Percentiles rank a stretch among this genome's conserved stretches.
Evolutionary conservation across 1,140 invertebrate species (phyloP).

Genomic region (Ladona fulva): DNA sequence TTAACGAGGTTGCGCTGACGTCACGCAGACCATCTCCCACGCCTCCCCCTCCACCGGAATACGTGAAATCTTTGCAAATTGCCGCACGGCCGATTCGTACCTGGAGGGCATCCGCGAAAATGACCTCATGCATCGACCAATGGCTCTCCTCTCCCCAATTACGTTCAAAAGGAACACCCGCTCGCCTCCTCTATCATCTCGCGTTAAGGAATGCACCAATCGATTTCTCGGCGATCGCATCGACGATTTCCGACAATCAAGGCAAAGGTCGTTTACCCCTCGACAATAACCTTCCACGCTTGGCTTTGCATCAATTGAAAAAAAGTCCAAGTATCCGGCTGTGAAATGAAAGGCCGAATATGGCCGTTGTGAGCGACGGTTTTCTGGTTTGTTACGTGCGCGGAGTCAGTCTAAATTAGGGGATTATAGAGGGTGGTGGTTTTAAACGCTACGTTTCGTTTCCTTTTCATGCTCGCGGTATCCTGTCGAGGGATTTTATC

Average conservation of each 20-base stretch:
- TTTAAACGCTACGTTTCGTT: too few relatives aligned
- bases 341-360: background rate
- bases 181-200: constrained; percentile 1
- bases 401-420: too few relatives aligned
- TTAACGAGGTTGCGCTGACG: background rate
- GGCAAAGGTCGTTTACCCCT: background rate
- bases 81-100: background rate
- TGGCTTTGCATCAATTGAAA: constrained; percentile 1
- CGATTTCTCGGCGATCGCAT: background rate
- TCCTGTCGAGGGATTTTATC: too few relatives aligned
- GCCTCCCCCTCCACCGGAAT: background rate
- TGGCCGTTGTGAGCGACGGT: too few relatives aligned
- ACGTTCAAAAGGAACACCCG: background rate
- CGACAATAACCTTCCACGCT: background rate
- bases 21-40: background rate
- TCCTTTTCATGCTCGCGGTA: too few relatives aligned
- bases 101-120: background rate
- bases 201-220: constrained; percentile 4
- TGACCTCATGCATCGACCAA: background rate
- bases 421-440: too few relatives aligned
- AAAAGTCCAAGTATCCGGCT: background rate
- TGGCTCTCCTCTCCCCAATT: background rate
- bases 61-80: constrained; percentile 2
- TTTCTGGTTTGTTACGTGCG: too few relatives aligned
- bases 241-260: background rate